phyloP scores from a whole-genome alignment of 2,888 invertebrate genomes.

The Microctonus aethiopoides region DNA sequence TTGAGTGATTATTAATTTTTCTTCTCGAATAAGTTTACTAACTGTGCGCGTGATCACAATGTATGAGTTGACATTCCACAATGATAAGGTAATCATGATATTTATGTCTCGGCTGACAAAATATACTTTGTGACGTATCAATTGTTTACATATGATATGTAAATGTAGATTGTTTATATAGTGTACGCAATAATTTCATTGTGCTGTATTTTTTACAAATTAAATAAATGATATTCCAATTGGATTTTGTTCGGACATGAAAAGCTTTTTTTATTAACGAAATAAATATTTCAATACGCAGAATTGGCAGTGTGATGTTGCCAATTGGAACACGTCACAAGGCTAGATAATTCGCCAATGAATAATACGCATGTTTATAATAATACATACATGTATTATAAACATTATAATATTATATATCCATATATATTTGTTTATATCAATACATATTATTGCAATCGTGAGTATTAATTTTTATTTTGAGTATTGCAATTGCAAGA shows the following conservation, averaged over 20 bases:
- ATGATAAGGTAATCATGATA: slow-evolving; percentile 13
- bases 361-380: not conserved
- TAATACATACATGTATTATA: not conserved
- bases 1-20: not conserved
- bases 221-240: too few species aligned
- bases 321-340: not conserved
- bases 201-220: not conserved
- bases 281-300: not conserved
- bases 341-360: not conserved
- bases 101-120: not conserved
- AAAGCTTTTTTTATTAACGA: not conserved
- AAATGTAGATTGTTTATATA: not conserved
- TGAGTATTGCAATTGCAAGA: not conserved
- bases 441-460: not conserved
- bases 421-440: not conserved
- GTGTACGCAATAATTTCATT: not conserved
- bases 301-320: not conserved
- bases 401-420: not conserved
- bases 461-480: not conserved
- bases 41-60: not conserved
- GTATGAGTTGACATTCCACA: not conserved
- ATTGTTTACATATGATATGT: not conserved
- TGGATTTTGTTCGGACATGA: too few species aligned
- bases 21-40: not conserved
- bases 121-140: not conserved